Evolutionary conservation across 2,113 vertebrate genomes (phyloP), one percentile per base, ranked within the genome.

Genomic region (Scophthalmus maximus): DNA sequence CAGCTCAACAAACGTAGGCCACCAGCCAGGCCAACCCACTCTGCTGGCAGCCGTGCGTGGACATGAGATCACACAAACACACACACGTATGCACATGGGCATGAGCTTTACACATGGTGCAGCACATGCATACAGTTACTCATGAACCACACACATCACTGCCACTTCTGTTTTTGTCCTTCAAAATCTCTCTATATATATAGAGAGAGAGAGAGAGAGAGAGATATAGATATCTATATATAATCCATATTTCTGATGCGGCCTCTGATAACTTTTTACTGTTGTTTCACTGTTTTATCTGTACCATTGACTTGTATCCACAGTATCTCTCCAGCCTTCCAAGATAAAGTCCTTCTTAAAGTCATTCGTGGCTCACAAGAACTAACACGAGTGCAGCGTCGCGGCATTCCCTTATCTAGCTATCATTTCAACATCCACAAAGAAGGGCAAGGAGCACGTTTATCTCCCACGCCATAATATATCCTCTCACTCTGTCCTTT

Each of bases 1-100:
- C 85, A 87, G 88, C 90, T 92, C 91, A 91, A 88, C 88, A 89
- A 90, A 91, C 80, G 61, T 83, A 88, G 85, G 79, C 83, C 76
- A 78, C 59, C 65, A 70, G 85, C 81, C 88, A 92, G 65, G 66
- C 77, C 81, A 72, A 22, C 83, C 82, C 82, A 86, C 76, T 84
- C 65, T 50, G 42, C 86, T 88, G 79, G 84, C 83, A 87, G 65
- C 61, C 70, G 66, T 40, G 62, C 74, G 52, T 46, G 60, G 62
- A 77, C 68, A 69, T 34, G 73, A 83, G 63, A 72, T 79, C 73
- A 74, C 79, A 62, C 27, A 46, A 46, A 66, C 58, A 61, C 50
- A 80, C 53, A 17, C 52, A 74, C 17, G 30, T 11, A 64, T 55
- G 20, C 10, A 55, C 52, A 62, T 55, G 62, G 58, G 60, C 59